These are phyloP conservation scores for Holotrichia oblita DNA, from an alignment of 1,140 invertebrate genomes.

Conservation along the genomic window DNA sequence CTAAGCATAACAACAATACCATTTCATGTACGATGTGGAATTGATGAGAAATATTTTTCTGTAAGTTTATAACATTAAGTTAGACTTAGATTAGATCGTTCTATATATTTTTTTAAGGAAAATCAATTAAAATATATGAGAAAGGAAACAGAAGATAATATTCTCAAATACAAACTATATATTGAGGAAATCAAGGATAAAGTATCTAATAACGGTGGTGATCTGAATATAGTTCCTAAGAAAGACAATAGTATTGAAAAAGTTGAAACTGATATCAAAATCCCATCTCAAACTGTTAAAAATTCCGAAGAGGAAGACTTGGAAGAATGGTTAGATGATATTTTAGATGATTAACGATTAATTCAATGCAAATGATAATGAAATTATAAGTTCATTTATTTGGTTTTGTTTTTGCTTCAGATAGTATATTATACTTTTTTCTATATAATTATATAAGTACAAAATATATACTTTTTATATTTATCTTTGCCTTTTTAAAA, in stretches of 20 bases:
- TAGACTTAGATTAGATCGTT: background rate
- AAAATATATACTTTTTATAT: background rate
- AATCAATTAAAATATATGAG: slow-evolving; percentile 42
- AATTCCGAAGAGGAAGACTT: slow-evolving; percentile 44
- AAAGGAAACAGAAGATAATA: slow-evolving; percentile 27
- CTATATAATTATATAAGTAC: background rate
- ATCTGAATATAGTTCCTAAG: slow-evolving; percentile 22
- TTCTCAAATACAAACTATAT: slow-evolving; percentile 45
- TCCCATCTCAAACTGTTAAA: slow-evolving; percentile 16
- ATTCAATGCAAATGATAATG: background rate
- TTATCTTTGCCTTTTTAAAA: no score
- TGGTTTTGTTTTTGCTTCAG: background rate
- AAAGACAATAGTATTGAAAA: slow-evolving; percentile 26
- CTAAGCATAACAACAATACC: slow-evolving; percentile 52
- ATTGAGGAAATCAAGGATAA: slow-evolving; percentile 29
- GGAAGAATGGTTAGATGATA: slow-evolving; percentile 53
- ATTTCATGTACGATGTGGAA: slow-evolving; percentile 50
- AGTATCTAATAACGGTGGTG: background rate
- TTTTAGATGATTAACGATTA: slow-evolving; percentile 49
- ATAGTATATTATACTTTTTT: background rate
- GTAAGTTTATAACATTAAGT: slow-evolving; percentile 44
- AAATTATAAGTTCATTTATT: background rate
- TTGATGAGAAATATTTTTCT: slow-evolving; percentile 51
- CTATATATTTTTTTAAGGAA: slow-evolving; percentile 45
- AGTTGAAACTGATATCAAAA: background rate